Evolutionary conservation across 2,113 vertebrate species (phyloP).

Genomic region (Pteronura brasiliensis): DNA sequence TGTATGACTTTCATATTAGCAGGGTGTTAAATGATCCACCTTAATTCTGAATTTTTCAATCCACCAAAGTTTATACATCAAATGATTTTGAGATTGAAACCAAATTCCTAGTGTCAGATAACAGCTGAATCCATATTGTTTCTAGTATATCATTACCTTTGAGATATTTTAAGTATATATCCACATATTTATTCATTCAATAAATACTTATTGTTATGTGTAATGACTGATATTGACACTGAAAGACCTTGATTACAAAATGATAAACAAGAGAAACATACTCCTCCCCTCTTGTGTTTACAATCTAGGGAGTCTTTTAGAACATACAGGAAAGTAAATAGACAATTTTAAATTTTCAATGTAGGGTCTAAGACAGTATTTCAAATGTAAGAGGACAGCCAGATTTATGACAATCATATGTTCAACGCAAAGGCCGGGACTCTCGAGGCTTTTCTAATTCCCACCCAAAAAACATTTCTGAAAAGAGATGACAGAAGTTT

Average conservation of each 20-base stretch:
- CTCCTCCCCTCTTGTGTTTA: fast-evolving
- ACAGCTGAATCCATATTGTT: not conserved
- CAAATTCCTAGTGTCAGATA: not conserved
- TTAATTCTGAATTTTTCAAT: not conserved
- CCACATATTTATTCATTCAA: not conserved
- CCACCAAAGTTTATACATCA: not conserved
- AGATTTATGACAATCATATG: not conserved
- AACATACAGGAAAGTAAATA: not conserved
- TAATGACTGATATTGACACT: not conserved
- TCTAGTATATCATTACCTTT: not conserved
- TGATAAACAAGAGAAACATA: not conserved
- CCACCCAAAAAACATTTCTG: not conserved
- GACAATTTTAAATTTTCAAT: not conserved
- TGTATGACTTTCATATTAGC: not conserved
- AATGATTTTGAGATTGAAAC: not conserved
- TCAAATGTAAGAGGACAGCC: not conserved
- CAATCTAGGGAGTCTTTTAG: not conserved
- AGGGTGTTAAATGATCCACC: not conserved
- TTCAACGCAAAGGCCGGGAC: not conserved
- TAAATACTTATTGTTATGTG: not conserved
- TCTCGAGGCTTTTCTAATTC: not conserved
- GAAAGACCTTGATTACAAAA: not conserved
- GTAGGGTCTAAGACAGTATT: not conserved
- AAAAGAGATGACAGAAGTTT: not conserved
- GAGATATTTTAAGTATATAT: not conserved